Percentiles rank a stretch among this genome's conserved stretches.
These are phyloP conservation scores for Meloe dianella DNA, from an alignment of 2,888 invertebrate species.

Conservation along the genomic window DNA sequence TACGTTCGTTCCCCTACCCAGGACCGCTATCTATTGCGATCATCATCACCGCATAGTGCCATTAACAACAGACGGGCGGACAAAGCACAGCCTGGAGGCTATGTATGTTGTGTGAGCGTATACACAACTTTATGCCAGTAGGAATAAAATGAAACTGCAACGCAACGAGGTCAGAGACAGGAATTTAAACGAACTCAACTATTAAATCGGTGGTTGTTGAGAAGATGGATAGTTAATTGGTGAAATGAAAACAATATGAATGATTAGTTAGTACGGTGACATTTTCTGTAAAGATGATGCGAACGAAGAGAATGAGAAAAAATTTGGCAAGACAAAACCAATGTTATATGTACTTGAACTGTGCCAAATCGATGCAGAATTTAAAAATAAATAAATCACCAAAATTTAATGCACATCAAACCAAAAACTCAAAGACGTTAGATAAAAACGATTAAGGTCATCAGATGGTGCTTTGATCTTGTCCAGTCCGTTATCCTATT, in stretches of 20 bases:
- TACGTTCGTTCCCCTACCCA: neutral
- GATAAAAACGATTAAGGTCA: constrained; percentile 6
- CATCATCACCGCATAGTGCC: constrained; percentile 10
- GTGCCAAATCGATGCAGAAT: neutral
- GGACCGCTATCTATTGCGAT: constrained; percentile 9
- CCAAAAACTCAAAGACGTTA: neutral
- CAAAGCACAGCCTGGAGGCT: constrained; percentile 8
- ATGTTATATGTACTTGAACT: no score
- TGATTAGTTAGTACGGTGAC: neutral
- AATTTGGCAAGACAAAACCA: neutral
- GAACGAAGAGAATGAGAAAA: neutral
- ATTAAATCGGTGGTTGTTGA: neutral
- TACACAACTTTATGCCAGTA: constrained; percentile 4
- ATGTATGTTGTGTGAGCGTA: neutral
- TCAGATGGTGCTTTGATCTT: constrained; percentile 5
- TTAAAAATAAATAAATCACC: neutral
- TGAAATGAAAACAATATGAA: neutral
- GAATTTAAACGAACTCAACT: neutral
- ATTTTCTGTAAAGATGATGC: neutral
- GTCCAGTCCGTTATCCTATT: constrained; percentile 7
- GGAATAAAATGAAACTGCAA: constrained; percentile 8
- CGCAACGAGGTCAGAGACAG: constrained; percentile 4
- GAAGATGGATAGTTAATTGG: neutral
- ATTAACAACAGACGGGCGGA: constrained; percentile 12
- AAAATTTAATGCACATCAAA: neutral